Percentiles rank a stretch among this genome's conserved stretches.
These are phyloP conservation scores for Slavum lentiscoides DNA, from an alignment of 2,888 invertebrate species.

Conservation along the genomic window DNA sequence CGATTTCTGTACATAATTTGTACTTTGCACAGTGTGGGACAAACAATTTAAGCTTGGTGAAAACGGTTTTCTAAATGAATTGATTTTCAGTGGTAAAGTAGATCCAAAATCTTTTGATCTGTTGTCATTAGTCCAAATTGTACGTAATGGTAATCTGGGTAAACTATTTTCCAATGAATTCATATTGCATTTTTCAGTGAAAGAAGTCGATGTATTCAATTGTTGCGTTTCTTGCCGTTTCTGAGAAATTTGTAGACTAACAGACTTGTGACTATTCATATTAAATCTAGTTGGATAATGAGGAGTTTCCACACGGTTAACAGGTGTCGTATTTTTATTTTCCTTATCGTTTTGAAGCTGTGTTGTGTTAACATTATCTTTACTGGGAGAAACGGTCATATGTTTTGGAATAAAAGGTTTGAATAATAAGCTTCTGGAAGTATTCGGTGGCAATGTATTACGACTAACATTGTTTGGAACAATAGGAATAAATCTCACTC, in stretches of 20 bases:
- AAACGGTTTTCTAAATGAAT: conserved; percentile 28
- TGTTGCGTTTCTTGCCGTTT: background rate
- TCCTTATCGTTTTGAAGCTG: conserved; percentile 1
- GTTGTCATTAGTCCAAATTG: conserved; percentile 36
- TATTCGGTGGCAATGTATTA: background rate
- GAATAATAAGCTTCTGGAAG: conserved; percentile 7
- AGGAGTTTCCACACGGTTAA: background rate
- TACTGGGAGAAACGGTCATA: background rate
- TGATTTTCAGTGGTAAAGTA: conserved; percentile 11
- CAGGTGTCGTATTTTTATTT: background rate
- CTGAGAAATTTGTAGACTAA: conserved; percentile 20
- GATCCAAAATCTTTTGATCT: background rate
- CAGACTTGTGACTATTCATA: background rate
- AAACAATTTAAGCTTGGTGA: background rate
- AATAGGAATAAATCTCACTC: conserved; percentile 45
- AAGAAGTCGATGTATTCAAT: background rate
- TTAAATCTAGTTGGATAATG: background rate
- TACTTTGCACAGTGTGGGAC: background rate
- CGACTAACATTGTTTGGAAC: conserved; percentile 31
- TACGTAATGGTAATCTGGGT: conserved; percentile 27
- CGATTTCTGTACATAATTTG: background rate
- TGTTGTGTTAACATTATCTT: conserved; percentile 31
- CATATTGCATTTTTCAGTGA: conserved; percentile 27
- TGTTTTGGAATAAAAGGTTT: conserved; percentile 44
- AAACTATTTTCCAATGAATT: conserved; percentile 19